Base-by-base conservation (phyloP, 2,888 invertebrate genomes). In the Xanthorhoe spadicearia region DNA sequence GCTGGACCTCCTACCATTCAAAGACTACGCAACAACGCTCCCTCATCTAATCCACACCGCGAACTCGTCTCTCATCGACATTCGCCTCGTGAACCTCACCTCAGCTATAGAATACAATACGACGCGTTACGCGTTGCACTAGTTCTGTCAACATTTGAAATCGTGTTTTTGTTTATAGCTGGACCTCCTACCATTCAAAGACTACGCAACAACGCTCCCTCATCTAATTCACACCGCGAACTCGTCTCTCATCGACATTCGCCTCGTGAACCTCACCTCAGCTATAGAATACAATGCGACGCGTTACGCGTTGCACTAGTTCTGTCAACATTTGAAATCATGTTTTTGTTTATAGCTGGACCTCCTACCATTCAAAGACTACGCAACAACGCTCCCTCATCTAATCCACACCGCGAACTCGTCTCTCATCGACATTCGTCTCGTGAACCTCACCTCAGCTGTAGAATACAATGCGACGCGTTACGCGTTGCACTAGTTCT, bases 41-140 rank as follows among this genome's bases (percentile, higher is more conserved):
- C 96, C 96, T 0, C 95, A 94, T 62, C 90, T 96, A 68, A 90
- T 95, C 70, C 95, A 96, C 86, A 94, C 95, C 0, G 94, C 94
- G 46, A 95, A 96, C 87, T 94, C 95, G 0, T 94, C 95, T 0
- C 94, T 95, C 66, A 77, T 96, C 1, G 95, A 96, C 81, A 81
- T 96, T 18, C 87, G 92, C 4, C 85, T 96, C 4, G 93, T 94
- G 58, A 89, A 94, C 70, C 79, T 95, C 54, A 86, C 93, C 9
- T 82, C 89, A 1, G 81, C 86, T n/a, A 68, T 74, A 0, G 83
- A 86, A n/a, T 94, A 92, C 81, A 88, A 93, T 65, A 80, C 88
- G 51, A 94, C 95, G 5, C 83, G 96, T 60, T 95, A 94, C 84
- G 96, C 95, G 8, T 74, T 95, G 0, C 95, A 94, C 73, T n/a